Base-by-base conservation (phyloP, 2,888 invertebrate species). In the Podotricha telesiphe region DNA sequence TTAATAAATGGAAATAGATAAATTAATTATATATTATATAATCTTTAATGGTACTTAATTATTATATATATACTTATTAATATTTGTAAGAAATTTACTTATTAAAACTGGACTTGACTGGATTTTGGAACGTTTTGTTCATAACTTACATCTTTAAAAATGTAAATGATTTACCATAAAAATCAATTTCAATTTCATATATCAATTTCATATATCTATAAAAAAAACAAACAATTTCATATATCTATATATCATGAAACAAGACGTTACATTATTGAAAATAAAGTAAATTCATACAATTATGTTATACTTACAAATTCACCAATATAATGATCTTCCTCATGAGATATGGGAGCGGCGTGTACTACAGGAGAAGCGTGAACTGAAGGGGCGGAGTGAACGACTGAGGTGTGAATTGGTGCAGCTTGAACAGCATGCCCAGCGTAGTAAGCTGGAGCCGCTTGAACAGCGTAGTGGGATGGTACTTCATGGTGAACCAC, bases 301-400 rank as follows among this genome's bases (percentile, higher is more conserved):
- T 19, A 45, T 28, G n/a, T 11, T 53, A 7, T 17, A 84, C 88
- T 79, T 79, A 93, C 93, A 77, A 88, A 89, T 91, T 92, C 91
- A 81, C 89, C 92, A 76, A 92, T 86, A 68, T 89, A 91, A 74
- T 91, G 91, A 15, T 83, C 89, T 58, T 90, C 88, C 48, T 87
- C 86, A 62, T 81, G 75, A 72, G 77, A 73, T 13, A 47, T 40
- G 34, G 75, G 82, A 34, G 81, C 79, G 63, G 77, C 70, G 47
- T 78, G 77, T 13, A 78, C 74, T 11, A 40, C 40, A 40, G 75
- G 82, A 37, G 81, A 79, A 63, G 77, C 71, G 40, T 78, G 77
- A 11, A 78, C 74, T 4, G 77, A 72, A 0, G 8, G 77, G 84
- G 75, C 72, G 11, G 76, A 69, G 40, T 77, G 77, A 20, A 78